phyloP scores from a whole-genome alignment of 2,113 vertebrate species.

The Upupa epops region DNA sequence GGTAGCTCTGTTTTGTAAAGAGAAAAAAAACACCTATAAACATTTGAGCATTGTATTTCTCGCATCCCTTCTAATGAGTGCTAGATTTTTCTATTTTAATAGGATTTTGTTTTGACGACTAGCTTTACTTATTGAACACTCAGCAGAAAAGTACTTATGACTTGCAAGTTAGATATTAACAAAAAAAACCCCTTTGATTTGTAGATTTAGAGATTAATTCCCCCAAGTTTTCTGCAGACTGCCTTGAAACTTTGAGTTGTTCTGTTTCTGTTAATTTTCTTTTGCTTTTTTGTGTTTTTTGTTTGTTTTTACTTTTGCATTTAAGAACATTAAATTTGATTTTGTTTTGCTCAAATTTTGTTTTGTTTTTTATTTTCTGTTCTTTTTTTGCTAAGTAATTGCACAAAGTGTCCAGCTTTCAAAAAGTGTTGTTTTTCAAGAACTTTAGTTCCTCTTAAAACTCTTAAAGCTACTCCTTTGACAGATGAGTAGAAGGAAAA shows the following conservation, averaged over 20 bases:
- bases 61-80: constrained; percentile 80
- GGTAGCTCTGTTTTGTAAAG: constrained; percentile 69
- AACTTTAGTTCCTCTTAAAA: not conserved
- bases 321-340: constrained; percentile 99
- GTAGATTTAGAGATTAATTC: constrained; percentile 84
- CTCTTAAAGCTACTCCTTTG: not conserved
- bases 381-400: constrained; percentile 74
- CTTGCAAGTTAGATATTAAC: constrained; percentile 81
- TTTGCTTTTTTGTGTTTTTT: constrained; percentile 89
- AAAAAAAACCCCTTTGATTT: constrained; percentile 76
- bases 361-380: constrained; percentile 92
- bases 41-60: constrained; percentile 84
- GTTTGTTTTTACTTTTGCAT: constrained; percentile 92
- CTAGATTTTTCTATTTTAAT: constrained; percentile 77
- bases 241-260: constrained; percentile 87
- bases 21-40: constrained; percentile 62
- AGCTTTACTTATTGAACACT: constrained; percentile 78
- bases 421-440: constrained; percentile 36
- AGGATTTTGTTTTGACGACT: constrained; percentile 77
- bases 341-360: constrained; percentile 95
- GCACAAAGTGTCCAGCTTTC: constrained; percentile 65
- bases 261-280: constrained; percentile 87
- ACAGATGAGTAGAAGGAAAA: constrained; percentile 16
- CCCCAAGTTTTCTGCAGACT: constrained; percentile 84
- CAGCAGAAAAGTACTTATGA: constrained; percentile 80